Percentiles rank a stretch among this genome's conserved stretches.
Conservation (phyloP, 2,797 vertebrate genomes). For the Oreortyx pictus region DNA sequence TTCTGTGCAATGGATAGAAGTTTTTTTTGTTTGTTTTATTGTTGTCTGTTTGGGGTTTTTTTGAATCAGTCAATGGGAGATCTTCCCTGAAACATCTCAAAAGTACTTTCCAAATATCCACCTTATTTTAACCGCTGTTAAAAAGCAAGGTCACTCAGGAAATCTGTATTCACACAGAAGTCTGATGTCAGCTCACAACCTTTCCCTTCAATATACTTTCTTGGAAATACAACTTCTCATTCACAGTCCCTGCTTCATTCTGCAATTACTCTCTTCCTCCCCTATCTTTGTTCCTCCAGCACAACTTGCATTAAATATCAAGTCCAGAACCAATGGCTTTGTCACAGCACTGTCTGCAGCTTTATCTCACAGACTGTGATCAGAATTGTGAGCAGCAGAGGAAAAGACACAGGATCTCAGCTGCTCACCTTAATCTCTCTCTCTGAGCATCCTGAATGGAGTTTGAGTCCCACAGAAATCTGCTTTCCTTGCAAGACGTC, state of each 20-base stretch:
- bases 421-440: not conserved
- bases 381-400: not conserved
- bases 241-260: fast-evolving
- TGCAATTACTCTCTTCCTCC: not conserved
- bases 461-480: not conserved
- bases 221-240: not conserved
- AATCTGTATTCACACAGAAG: not conserved
- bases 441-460: not conserved
- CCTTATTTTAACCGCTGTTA: not conserved
- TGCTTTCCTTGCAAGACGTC: not conserved
- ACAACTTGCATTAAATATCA: not conserved
- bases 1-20: not conserved
- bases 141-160: not conserved
- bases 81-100: not conserved
- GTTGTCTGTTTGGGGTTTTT: not conserved
- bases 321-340: slow-evolving; percentile 15
- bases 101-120: not conserved
- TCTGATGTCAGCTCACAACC: not conserved
- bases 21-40: not conserved
- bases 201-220: not conserved
- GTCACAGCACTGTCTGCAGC: not conserved
- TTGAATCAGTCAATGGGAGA: not conserved
- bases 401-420: not conserved
- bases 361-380: not conserved
- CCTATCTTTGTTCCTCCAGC: not conserved